A percentile compares a stretch with the other conserved stretches of the same genome.
phyloP scores from a whole-genome alignment of 1,140 invertebrate species.

The Venturia canescens region DNA sequence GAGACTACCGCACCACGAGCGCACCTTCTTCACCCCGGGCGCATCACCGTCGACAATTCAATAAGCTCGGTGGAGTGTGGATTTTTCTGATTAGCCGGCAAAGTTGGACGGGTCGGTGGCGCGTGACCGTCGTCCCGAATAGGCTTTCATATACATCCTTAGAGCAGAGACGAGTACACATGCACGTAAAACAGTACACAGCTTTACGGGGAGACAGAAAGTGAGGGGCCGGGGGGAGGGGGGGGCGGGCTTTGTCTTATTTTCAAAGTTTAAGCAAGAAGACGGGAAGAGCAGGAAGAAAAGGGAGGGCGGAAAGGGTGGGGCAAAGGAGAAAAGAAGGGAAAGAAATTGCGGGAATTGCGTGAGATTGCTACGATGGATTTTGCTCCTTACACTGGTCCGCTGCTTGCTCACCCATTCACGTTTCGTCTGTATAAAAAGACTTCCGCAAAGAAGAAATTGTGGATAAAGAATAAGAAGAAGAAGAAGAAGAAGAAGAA shows the following conservation, averaged over 20 bases:
- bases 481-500: conserved; percentile 10
- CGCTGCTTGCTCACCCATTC: conserved; percentile 62
- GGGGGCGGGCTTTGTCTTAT: conserved; percentile 42
- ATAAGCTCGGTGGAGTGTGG: conserved; percentile 69
- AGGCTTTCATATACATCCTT: conserved; percentile 40
- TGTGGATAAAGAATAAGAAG: conserved; percentile 8
- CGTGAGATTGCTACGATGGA: conserved; percentile 53
- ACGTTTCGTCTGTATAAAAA: conserved; percentile 55
- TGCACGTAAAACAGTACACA: too few relatives aligned
- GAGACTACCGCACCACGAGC: conserved; percentile 12
- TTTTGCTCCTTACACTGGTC: conserved; percentile 14
- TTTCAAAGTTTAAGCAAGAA: conserved; percentile 49
- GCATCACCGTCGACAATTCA: conserved; percentile 63
- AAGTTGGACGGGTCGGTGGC: conserved; percentile 67
- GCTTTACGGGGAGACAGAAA: too few relatives aligned
- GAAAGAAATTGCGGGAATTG: conserved; percentile 49
- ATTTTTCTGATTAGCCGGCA: conserved; percentile 73
- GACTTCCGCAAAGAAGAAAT: conserved; percentile 18
- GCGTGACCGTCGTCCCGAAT: conserved; percentile 71
- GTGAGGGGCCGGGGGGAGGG: too few relatives aligned
- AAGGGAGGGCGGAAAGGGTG: background rate
- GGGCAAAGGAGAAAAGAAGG: background rate
- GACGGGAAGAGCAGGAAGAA: background rate
- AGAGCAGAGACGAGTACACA: background rate
- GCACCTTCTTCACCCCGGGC: background rate